Evolutionary conservation across 2,888 invertebrate species (phyloP), one percentile per base, ranked within the genome.

Genomic region (Sthenelais limicola): DNA sequence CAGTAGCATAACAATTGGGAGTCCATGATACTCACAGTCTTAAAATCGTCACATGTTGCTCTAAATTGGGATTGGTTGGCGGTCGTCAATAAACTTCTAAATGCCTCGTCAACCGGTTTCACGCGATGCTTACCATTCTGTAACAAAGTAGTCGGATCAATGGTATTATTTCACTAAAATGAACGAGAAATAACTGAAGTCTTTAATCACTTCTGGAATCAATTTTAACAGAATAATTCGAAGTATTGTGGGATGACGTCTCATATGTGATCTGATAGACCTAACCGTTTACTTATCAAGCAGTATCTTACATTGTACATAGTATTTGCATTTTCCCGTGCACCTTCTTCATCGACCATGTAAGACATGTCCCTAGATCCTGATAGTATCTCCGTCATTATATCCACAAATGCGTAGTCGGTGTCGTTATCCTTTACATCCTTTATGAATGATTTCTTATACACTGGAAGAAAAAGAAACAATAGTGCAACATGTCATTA

Each of bases 21-120:
- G 32, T 7, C 30, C 24, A 18, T 49, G 35, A 70, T 47, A 21
- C 66, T 76, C 70, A 85, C 83, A 78, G 82, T 81, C 75, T 82
- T 75, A 72, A 82, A 84, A 69, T 82, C 82, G 12, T 79, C 80
- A 74, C 80, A 80, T 35, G 82, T 83, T 9, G 81, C 82, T 71
- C 79, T 80, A 12, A 84, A 75, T 73, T 85, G 85, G 21, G 78
- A 76, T 52, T 78, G 77, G 68, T 81, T 82, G 52, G 77, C 76
- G 75, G 80, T 79, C 9, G 77, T 73, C 43, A 83, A 49, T 12
- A 84, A 56, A 21, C 78, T 71, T 33, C 62, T 77, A 68, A 82
- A 82, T 1, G 73, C 73, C 9, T 78, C 78, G 66, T 77, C 77
- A 28, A 76, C 73, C 18, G 77, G 73, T 43, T 77, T 76, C 52